Evolutionary conservation across 2,113 vertebrate genomes (phyloP).

Genomic region (Gallinago undulata): DNA sequence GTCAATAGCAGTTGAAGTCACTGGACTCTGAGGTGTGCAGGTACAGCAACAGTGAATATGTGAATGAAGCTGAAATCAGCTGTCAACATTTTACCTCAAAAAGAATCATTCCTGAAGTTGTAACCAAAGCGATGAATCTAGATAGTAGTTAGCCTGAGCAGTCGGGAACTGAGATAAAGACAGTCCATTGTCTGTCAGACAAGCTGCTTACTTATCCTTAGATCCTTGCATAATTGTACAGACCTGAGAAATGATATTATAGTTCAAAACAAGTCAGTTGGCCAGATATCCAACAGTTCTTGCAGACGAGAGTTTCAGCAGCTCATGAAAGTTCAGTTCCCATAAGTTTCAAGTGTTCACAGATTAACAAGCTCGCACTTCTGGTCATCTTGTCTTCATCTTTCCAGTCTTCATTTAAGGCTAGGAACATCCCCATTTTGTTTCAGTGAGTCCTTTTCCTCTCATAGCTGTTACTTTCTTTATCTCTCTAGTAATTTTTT

Average conservation of each 20-base stretch:
- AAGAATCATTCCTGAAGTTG: background rate
- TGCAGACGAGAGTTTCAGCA: background rate
- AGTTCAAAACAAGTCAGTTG: background rate
- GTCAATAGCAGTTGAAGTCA: background rate
- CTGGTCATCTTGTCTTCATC: background rate
- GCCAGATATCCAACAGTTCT: background rate
- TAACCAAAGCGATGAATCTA: background rate
- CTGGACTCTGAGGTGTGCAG: background rate
- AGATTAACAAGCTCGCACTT: background rate
- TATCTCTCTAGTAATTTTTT: background rate
- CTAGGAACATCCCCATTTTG: background rate
- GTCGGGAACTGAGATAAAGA: background rate
- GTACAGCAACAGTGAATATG: background rate
- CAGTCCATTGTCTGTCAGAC: fast-evolving
- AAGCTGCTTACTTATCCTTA: background rate
- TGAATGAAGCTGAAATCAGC: background rate
- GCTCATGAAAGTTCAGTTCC: background rate
- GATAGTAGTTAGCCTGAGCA: background rate
- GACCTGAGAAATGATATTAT: background rate
- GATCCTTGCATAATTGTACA: background rate
- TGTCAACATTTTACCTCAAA: background rate
- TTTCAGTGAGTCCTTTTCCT: background rate
- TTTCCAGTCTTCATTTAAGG: background rate
- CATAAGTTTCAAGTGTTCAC: background rate
- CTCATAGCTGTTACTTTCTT: background rate